These are phyloP conservation scores for Rhopalosiphum maidis DNA, from an alignment of 1,140 invertebrate species.

Conservation along the genomic window DNA sequence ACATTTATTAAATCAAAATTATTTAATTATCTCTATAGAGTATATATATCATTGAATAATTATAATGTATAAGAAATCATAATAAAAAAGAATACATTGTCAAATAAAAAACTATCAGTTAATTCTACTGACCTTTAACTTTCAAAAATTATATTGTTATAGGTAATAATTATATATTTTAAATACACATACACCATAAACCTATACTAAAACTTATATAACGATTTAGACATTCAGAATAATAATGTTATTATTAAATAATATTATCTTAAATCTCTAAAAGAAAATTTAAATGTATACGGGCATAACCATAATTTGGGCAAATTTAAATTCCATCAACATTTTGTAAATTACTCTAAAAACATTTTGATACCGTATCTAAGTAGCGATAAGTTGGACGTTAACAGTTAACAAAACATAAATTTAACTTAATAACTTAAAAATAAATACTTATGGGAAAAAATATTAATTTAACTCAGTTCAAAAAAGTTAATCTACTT, in stretches of 20 bases:
- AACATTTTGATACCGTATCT: too few relatives aligned
- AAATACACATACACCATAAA: background rate
- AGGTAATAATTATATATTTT: too few relatives aligned
- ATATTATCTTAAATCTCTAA: background rate
- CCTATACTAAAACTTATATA: too few relatives aligned
- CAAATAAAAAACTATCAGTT: background rate
- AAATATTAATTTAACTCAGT: too few relatives aligned
- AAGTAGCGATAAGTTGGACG: too few relatives aligned
- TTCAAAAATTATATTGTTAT: background rate
- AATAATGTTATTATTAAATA: background rate
- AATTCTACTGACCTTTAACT: background rate
- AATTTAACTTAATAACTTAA: too few relatives aligned
- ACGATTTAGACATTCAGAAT: background rate
- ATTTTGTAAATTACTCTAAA: too few relatives aligned
- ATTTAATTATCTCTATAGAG: background rate
- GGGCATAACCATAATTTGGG: background rate
- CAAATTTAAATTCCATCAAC: too few relatives aligned
- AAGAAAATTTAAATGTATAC: background rate
- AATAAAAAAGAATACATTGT: background rate
- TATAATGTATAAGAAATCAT: background rate
- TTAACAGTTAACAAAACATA: too few relatives aligned
- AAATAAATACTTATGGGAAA: too few relatives aligned
- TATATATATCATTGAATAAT: background rate
- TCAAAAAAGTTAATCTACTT: too few relatives aligned
- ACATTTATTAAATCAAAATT: background rate